Base-by-base conservation (phyloP, 2,888 invertebrate species). In the Emmelina monodactyla region DNA sequence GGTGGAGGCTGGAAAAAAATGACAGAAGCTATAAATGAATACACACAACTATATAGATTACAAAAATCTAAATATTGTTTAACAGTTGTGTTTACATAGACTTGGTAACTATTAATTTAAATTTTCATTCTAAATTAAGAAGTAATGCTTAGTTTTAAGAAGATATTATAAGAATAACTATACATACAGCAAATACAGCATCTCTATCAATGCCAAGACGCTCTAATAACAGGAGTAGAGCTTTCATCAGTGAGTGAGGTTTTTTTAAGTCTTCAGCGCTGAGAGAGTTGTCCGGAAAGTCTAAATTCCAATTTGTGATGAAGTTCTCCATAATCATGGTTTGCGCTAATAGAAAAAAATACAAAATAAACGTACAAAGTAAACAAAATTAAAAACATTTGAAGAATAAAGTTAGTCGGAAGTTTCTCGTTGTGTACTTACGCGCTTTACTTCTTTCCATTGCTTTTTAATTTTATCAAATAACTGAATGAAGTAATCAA, bases 191-290 rank as follows among this genome's bases (percentile, higher is more conserved):
- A 9, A 68, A 40, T 2, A 73, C 49, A 34, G 54, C 58, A 35
- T 76, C 73, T 36, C 40, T 50, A 35, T 73, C 69, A 41, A 76
- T 69, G 0, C 64, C 70, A 3, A 78, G 56, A 7, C 63, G 55
- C 12, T 65, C 59, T 25, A 73, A 66, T 3, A 73, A 35, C 32
- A 54, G 55, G 6, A 75, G 57, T 35, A 76, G 13, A 0, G 72
- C 70, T 1, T 55, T 57, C 51, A 76, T 64, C n/a, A 79, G 40
- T 0, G 52, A 43, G n/a, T 61, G 63, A 0, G 78, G 66, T 5
- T 60, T 65, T 41, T 66, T 73, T 16, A 79, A 42, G 37, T 70
- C 71, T 1, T 49, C 52, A 4, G 44, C 42, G 2, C 58, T 58
- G 1, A 79, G 41, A 1, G 52, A 46, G 43, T 58, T 54, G 10